Base-by-base conservation (phyloP, 2,888 invertebrate species). In the Eupithecia inturbata region DNA sequence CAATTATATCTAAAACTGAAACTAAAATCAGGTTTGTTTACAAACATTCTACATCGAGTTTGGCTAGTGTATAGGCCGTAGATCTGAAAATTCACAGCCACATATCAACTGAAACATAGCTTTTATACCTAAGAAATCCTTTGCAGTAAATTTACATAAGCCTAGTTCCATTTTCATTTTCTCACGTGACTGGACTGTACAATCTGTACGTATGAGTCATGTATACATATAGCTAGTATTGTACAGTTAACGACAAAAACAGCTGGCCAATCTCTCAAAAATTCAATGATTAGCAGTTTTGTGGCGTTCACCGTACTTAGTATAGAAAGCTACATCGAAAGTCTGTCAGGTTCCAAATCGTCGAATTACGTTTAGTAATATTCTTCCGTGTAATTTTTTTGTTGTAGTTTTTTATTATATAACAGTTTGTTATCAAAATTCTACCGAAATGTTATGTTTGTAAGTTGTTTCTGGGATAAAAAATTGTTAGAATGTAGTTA, bases 121-220 rank as follows among this genome's bases (percentile, higher is more conserved):
- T 45, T 49, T 49, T 49, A 53, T 49, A 49, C n/a, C 16, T n/a
- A 49, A n/a, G 49, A 49, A 53, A 26, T 57, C 57, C 26, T 26
- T 57, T 26, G 57, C 57, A 26, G 26, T 57, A 57, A 57, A 26
- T 57, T 57, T 26, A 22, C 57, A 57, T 57, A 57, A 57, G 12
- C 22, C 4, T 12, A 57, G 26, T 26, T 14, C 62, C 31, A 6
- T 28, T 60, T 67, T 49, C 31, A 67, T 31, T 31, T 67, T 70
- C 39, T 36, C 74, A 74, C 71, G 75, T 72, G 72, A 75, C 63
- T 28, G 28, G 31, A 31, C 16, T 31, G 12, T 62, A 31, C 62
- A 31, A 19, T 19, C 16, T 31, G 12, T 62, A 31, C 62, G 19
- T 62, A 62, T 9, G 22, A 26, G 12, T 57, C 26, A 57, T 57